Evolutionary conservation across 2,888 invertebrate species (phyloP), one percentile per base, ranked within the genome.

Genomic region (Sceliomorpha sp.): DNA sequence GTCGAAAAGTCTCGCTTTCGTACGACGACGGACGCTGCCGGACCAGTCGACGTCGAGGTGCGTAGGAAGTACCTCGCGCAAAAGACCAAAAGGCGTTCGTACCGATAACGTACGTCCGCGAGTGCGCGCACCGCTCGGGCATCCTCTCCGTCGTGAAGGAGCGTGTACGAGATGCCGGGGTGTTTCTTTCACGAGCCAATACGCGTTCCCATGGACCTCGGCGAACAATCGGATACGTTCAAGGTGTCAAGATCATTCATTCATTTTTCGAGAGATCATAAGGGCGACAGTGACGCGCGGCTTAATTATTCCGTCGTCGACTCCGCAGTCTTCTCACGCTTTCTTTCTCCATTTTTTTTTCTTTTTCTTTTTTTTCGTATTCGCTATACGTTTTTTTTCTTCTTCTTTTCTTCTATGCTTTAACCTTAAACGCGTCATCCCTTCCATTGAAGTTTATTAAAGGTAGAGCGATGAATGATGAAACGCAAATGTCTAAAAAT

Each of bases 191-290:
- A 92, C 68, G 90, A 92, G 78, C 93, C 94, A 60, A 92, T 96
- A 77, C 91, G 93, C 81, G 91, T 93, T 73, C 96, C 96, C 70
- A 93, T 96, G 85, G 94, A 93, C 87, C 89, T 94, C 76, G 91
- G 85, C 82, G 93, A 93, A 79, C 94, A 94, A 83, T 95, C 96
- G 69, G 95, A 95, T 80, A 89, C 92, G 71, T 89, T 95, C 73
- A 95, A 94, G 92, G 95, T 95, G 66, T 39, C 53, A 12, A 60
- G 58, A 32, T 34, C 20, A 37, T 36, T 44, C 20, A 5, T 20
- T 4, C 20, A 20, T 20, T 20, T 20, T 20, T 20, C 20, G 5
- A 20, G 5, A 20, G 20, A 20, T 20, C n/a, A n/a, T n/a, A n/a
- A n/a, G n/a, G n/a, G n/a, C n/a, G n/a, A n/a, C n/a, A n/a, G n/a